Conservation (phyloP, 2,797 vertebrate genomes). For the Argya squamiceps region DNA sequence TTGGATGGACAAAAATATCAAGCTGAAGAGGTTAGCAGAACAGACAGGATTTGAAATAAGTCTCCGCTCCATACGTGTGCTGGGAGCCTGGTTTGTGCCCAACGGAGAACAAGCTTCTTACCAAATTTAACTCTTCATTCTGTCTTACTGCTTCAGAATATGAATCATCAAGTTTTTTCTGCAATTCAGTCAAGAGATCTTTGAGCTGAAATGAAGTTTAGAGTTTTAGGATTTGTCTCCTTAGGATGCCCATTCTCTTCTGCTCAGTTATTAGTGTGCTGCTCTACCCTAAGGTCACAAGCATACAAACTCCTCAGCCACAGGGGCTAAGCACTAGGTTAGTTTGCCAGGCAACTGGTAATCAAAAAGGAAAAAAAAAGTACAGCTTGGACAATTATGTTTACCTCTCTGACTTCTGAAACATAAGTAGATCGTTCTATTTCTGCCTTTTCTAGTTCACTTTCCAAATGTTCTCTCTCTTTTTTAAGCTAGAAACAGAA, state of each 20-base stretch:
- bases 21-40: slow-evolving; percentile 77
- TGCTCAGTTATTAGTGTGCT: slow-evolving; percentile 55
- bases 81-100: slow-evolving; percentile 65
- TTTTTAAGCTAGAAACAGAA: slow-evolving; percentile 77
- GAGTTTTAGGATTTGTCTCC: slow-evolving; percentile 79
- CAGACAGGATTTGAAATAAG: slow-evolving; percentile 68
- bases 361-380: neutral
- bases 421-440: slow-evolving; percentile 93
- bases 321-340: slow-evolving; percentile 35
- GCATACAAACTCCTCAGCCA: slow-evolving; percentile 34
- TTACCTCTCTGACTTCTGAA: slow-evolving; percentile 95
- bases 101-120: slow-evolving; percentile 83
- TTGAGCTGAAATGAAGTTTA: slow-evolving; percentile 99
- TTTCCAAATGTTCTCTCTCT: slow-evolving; percentile 91
- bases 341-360: slow-evolving; percentile 47
- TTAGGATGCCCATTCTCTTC: slow-evolving; percentile 56
- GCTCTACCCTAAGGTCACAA: slow-evolving; percentile 51
- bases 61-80: slow-evolving; percentile 53
- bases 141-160: slow-evolving; percentile 98
- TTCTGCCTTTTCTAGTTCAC: slow-evolving; percentile 92
- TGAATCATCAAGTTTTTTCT: slow-evolving; percentile 98
- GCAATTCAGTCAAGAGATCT: slow-evolving; percentile 99
- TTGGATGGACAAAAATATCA: slow-evolving; percentile 70
- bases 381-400: slow-evolving; percentile 17
- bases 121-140: slow-evolving; percentile 99